Evolutionary conservation across 1,140 invertebrate species (phyloP).

Genomic region (Dinoponera quadriceps): DNA sequence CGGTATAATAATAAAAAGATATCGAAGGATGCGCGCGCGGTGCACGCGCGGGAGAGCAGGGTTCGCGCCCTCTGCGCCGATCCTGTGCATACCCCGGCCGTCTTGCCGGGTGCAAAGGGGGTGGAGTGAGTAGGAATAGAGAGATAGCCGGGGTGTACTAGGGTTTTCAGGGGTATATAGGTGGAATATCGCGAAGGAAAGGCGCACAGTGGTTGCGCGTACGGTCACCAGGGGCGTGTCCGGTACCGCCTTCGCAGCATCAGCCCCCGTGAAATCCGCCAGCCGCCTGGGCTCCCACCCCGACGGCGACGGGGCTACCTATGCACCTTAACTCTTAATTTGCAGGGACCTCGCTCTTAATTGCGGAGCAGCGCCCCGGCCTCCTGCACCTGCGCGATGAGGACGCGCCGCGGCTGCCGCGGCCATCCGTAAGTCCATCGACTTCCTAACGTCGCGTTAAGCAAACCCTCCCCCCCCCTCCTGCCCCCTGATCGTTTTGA

Average conservation of each 20-base stretch:
- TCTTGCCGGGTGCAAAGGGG: slow-evolving; percentile 67
- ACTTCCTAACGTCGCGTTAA: slow-evolving; percentile 40
- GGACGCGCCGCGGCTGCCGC: slow-evolving; percentile 53
- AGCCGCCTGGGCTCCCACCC: slow-evolving; percentile 72
- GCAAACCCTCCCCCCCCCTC: too few species aligned
- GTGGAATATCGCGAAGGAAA: slow-evolving; percentile 78
- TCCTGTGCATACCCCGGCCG: slow-evolving; percentile 62
- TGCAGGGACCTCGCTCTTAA: slow-evolving; percentile 78
- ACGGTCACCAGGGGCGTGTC: slow-evolving; percentile 82
- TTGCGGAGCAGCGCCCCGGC: slow-evolving; percentile 75
- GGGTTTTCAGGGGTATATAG: slow-evolving; percentile 76
- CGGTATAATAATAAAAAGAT: slow-evolving; percentile 63
- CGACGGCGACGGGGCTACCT: slow-evolving; percentile 72
- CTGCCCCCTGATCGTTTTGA: slow-evolving; percentile 57
- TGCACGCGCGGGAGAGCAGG: slow-evolving; percentile 51
- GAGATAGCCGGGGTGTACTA: slow-evolving; percentile 75
- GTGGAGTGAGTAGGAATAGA: slow-evolving; percentile 75
- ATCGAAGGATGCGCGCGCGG: slow-evolving; percentile 53
- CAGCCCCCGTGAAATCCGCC: slow-evolving; percentile 75
- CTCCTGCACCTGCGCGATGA: slow-evolving; percentile 75
- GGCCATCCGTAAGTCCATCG: slow-evolving; percentile 65
- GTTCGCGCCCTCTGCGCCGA: slow-evolving; percentile 67
- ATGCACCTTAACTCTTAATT: slow-evolving; percentile 83
- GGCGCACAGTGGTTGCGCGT: slow-evolving; percentile 81
- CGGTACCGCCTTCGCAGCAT: slow-evolving; percentile 81